Base-by-base conservation (phyloP, 2,888 invertebrate species). In the Sisyra nigra region DNA sequence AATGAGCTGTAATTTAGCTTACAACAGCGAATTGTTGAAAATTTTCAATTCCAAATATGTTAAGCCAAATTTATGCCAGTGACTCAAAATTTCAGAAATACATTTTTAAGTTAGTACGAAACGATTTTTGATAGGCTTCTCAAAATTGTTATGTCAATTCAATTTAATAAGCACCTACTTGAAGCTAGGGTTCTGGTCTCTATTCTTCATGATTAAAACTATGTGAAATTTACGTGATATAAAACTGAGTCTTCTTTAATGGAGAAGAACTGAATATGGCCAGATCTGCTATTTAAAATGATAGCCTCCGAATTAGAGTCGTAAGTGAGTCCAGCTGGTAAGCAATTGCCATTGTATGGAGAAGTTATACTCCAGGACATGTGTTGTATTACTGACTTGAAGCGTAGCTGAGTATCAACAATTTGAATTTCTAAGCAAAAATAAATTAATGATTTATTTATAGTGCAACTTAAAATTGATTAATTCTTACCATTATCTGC, bases 201-300 rank as follows among this genome's bases (percentile, higher is more conserved):
- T n/a, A n/a, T n/a, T n/a, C n/a, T n/a, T n/a, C n/a, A n/a, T 31
- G 11, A 31, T 4, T 31, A 31, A 3, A 31, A 11, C 32, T 4
- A n/a, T 34, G 11, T 7, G 6, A 10, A 31, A 38, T 45, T 70
- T 61, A 84, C 82, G 65, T 77, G 80, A 54, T 75, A 84, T 2
- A 84, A 57, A 45, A 83, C 66, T 52, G 66, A 72, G 54, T 75
- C 75, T 3, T 72, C 71, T 40, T 68, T 62, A 1, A 73, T 70
- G 36, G 75, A 74, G 58, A 74, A 84, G 62, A 84, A 82, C 58
- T 86, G 85, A 37, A 85, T 61, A 51, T 81, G 77, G 10, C 85
- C 85, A 1, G 72, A 67, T 48, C 75, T 68, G 29, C 84, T 82
- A 56, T 84, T 85, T 46, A 80, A 62, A 30, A 83, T 75, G 13